Evolutionary conservation across 2,113 vertebrate species (phyloP).

Genomic region (Dipodomys stephensi): DNA sequence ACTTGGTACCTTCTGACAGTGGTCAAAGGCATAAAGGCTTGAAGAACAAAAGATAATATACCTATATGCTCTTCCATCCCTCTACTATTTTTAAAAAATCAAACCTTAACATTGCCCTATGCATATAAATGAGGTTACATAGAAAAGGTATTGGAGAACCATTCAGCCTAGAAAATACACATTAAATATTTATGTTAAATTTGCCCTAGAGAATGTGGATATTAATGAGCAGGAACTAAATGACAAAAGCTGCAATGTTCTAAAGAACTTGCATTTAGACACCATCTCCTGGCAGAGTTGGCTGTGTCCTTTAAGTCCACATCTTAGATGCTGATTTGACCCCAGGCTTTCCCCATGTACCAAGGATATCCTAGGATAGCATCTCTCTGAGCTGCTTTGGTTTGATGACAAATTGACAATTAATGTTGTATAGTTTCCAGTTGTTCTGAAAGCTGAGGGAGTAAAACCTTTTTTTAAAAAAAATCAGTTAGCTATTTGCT

Average conservation of each 20-base stretch:
- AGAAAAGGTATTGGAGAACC: constrained; percentile 56
- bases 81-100: background rate
- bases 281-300: background rate
- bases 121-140: background rate
- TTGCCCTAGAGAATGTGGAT: constrained; percentile 27
- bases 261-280: constrained; percentile 22
- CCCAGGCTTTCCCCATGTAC: background rate
- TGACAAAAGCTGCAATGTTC: constrained; percentile 19
- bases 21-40: background rate
- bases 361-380: background rate
- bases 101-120: constrained; percentile 18
- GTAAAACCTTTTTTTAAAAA: background rate
- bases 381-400: background rate
- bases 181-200: constrained; percentile 67
- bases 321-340: background rate
- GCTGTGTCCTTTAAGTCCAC: background rate
- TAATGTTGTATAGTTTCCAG: constrained; percentile 19
- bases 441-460: background rate
- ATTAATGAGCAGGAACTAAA: constrained; percentile 66
- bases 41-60: background rate
- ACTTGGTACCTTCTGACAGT: background rate
- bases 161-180: constrained; percentile 43
- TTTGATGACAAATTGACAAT: background rate
- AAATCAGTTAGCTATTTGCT: background rate
- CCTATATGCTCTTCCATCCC: background rate